Evolutionary conservation across 2,797 vertebrate species (phyloP).

Genomic region (Cyprinodon diabolis): DNA sequence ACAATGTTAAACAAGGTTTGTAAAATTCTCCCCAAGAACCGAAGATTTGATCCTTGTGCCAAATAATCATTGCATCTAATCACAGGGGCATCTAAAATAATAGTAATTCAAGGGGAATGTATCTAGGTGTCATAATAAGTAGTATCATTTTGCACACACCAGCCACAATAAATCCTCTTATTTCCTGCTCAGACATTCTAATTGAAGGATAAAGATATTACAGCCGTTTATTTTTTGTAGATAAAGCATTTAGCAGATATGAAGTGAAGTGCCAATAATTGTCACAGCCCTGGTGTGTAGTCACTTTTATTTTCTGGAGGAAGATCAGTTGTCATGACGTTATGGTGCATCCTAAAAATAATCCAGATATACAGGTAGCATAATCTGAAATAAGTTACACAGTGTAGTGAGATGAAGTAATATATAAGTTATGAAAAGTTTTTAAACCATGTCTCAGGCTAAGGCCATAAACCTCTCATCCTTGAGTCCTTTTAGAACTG

Average conservation of each 20-base stretch:
- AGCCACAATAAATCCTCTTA: not conserved
- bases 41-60: not conserved
- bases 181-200: slow-evolving; percentile 38
- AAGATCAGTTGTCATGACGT: slow-evolving; percentile 25
- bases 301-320: slow-evolving; percentile 24
- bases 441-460: not conserved
- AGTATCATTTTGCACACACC: not conserved
- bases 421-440: slow-evolving; percentile 2
- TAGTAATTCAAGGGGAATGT: not conserved
- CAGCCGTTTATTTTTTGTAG: slow-evolving; percentile 22
- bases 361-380: slow-evolving; percentile 29
- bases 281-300: slow-evolving; percentile 21
- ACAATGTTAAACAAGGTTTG: not conserved
- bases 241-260: slow-evolving; percentile 22
- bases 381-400: slow-evolving; percentile 39
- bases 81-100: not conserved
- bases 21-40: not conserved
- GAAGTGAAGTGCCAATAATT: slow-evolving; percentile 27
- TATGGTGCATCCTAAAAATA: slow-evolving; percentile 20
- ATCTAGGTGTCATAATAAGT: not conserved
- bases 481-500: not conserved
- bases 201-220: slow-evolving; percentile 9
- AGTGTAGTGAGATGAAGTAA: slow-evolving; percentile 14
- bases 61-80: not conserved
- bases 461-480: not conserved